Percentiles rank a stretch among this genome's conserved stretches.
These are phyloP conservation scores for Metopia argyrocephala DNA, from an alignment of 2,888 invertebrate species.

Conservation along the genomic window DNA sequence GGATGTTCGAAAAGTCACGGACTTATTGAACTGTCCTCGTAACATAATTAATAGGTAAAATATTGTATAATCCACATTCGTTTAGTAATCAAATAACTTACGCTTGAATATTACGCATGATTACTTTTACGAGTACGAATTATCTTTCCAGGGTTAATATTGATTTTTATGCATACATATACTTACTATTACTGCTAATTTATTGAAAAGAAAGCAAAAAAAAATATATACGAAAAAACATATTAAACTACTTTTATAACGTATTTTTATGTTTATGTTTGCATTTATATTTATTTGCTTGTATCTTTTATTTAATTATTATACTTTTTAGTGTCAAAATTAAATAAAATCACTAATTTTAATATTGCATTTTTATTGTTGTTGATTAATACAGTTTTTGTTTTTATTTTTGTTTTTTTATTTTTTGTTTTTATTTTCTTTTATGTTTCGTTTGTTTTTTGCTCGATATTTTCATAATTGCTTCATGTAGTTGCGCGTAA, in stretches of 20 bases:
- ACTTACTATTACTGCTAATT: constrained; percentile 27
- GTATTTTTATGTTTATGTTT: constrained; percentile 13
- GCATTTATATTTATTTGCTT: constrained; percentile 45
- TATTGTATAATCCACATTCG: too few relatives aligned
- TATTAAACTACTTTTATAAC: constrained; percentile 11
- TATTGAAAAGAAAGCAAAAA: too few relatives aligned
- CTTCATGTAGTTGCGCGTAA: constrained; percentile 98
- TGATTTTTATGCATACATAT: too few relatives aligned
- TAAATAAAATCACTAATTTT: constrained; percentile 26
- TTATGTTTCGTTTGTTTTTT: constrained; percentile 71
- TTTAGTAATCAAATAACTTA: too few relatives aligned
- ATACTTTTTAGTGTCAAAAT: constrained; percentile 43
- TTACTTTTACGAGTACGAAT: too few relatives aligned
- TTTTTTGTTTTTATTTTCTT: constrained; percentile 60
- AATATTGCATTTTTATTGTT: constrained; percentile 44
- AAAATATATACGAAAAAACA: too few relatives aligned
- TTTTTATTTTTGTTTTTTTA: constrained; percentile 54
- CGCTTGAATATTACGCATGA: too few relatives aligned
- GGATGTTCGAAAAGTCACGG: too few relatives aligned
- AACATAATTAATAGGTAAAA: too few relatives aligned
- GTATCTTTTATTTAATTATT: constrained; percentile 24
- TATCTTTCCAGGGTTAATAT: too few relatives aligned
- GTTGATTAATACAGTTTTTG: constrained; percentile 46
- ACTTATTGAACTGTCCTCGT: too few relatives aligned
- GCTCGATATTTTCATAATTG: constrained; percentile 76